phyloP scores from a whole-genome alignment of 2,888 invertebrate genomes.

The Stenodera caucasica region DNA sequence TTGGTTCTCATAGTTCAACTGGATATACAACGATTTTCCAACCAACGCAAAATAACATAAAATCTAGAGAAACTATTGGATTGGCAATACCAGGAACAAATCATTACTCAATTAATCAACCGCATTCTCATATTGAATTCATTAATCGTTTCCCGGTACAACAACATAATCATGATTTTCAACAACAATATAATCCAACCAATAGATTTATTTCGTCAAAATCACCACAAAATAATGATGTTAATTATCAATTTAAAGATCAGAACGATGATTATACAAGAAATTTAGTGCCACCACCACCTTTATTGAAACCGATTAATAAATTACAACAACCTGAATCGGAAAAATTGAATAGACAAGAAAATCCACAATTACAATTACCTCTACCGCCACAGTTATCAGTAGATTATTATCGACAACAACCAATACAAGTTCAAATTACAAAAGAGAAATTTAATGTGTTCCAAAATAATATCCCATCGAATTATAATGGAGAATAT shows the following conservation, averaged over 20 bases:
- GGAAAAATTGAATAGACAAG: slow-evolving; percentile 31
- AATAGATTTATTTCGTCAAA: slow-evolving; percentile 35
- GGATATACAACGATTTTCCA: slow-evolving; percentile 32
- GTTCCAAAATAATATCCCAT: slow-evolving; percentile 46
- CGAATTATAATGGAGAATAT: slow-evolving; percentile 40
- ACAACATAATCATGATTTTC: slow-evolving; percentile 51
- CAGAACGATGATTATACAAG: slow-evolving; percentile 53
- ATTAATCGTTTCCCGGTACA: slow-evolving; percentile 49
- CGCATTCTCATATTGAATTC: slow-evolving; percentile 51
- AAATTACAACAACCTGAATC: slow-evolving; percentile 25
- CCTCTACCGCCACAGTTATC: slow-evolving; percentile 48
- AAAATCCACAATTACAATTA: slow-evolving; percentile 32
- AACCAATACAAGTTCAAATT: slow-evolving; percentile 48
- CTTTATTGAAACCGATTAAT: slow-evolving; percentile 21
- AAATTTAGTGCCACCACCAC: slow-evolving; percentile 58
- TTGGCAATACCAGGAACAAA: slow-evolving; percentile 49
- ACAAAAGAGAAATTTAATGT: slow-evolving; percentile 54
- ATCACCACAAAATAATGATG: slow-evolving; percentile 40
- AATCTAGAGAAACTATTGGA: slow-evolving; percentile 42
- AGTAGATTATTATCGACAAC: slow-evolving; percentile 34
- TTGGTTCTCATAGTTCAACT: slow-evolving; percentile 21
- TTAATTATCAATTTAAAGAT: slow-evolving; percentile 39
- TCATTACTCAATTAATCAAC: slow-evolving; percentile 56
- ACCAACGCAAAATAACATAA: slow-evolving; percentile 30
- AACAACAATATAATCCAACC: slow-evolving; percentile 43